phyloP scores from a whole-genome alignment of 2,888 invertebrate species.

The Dryobota labecula region DNA sequence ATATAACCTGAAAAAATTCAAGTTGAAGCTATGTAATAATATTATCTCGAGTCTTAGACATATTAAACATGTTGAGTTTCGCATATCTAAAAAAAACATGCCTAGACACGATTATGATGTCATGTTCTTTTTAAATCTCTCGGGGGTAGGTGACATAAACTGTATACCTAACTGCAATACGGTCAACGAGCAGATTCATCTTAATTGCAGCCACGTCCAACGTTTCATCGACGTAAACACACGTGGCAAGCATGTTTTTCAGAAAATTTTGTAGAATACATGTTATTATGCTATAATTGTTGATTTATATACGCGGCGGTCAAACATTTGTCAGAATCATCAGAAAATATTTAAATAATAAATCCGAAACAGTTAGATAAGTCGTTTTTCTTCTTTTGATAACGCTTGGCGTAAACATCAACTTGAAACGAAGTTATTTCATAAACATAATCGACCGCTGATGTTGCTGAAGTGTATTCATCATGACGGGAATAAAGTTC shows the following conservation, averaged over 20 bases:
- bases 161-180: constrained; percentile 46
- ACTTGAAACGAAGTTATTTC: constrained; percentile 4
- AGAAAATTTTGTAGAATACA: background rate
- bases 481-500: background rate
- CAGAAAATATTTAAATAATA: constrained; percentile 12
- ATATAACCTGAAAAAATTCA: constrained; percentile 19
- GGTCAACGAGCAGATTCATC: constrained; percentile 26
- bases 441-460: background rate
- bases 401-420: constrained; percentile 15
- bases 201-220: constrained; percentile 30
- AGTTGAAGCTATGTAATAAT: constrained; percentile 21
- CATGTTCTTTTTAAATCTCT: constrained; percentile 61
- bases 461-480: background rate
- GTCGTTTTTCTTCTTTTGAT: constrained; percentile 18
- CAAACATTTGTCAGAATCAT: background rate
- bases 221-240: constrained; percentile 3
- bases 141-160: constrained; percentile 49
- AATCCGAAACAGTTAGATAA: constrained; percentile 27
- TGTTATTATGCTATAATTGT: constrained; percentile 8
- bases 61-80: constrained; percentile 31
- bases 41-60: constrained; percentile 47
- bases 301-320: background rate
- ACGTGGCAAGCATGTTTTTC: background rate
- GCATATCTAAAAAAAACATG: constrained; percentile 56
- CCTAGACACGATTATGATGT: constrained; percentile 65